These are phyloP conservation scores for Pterophyllum scalare DNA, from an alignment of 2,113 vertebrate genomes.

Conservation along the genomic window DNA sequence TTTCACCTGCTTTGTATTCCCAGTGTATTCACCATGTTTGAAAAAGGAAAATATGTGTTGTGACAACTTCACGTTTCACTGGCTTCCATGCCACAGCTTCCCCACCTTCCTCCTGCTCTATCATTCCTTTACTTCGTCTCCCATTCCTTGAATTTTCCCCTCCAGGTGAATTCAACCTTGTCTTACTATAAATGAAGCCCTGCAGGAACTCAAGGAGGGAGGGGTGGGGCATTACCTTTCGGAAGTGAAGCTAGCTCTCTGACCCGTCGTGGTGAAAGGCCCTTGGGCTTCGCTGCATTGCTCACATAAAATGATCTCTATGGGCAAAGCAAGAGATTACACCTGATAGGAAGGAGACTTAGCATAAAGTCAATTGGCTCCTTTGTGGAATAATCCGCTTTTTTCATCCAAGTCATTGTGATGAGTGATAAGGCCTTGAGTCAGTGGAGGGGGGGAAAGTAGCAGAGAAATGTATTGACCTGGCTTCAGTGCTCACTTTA, in stretches of 20 bases:
- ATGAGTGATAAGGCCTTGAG: conserved; percentile 46
- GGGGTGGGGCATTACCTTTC: conserved; percentile 44
- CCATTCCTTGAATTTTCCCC: conserved; percentile 24
- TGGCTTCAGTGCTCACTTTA: conserved; percentile 13
- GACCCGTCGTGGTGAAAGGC: conserved; percentile 49
- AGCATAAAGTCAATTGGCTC: conserved; percentile 44
- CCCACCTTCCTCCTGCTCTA: conserved; percentile 19
- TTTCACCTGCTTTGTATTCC: conserved; percentile 59
- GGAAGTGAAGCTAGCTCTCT: conserved; percentile 62
- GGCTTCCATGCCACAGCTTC: conserved; percentile 30
- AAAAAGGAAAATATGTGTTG: conserved; percentile 65
- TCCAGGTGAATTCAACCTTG: conserved; percentile 54
- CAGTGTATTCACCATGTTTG: conserved; percentile 34
- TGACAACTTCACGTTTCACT: conserved; percentile 74
- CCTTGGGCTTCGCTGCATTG: conserved; percentile 16
- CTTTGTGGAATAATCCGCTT: conserved; percentile 62
- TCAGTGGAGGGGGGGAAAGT: background rate
- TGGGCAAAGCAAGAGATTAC: conserved; percentile 57
- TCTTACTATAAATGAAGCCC: conserved; percentile 39
- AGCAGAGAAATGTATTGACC: background rate
- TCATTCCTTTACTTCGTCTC: conserved; percentile 12
- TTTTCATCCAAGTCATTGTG: conserved; percentile 40
- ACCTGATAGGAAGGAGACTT: conserved; percentile 56
- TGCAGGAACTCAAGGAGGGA: background rate
- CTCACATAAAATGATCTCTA: conserved; percentile 52